Evolutionary conservation across 2,888 invertebrate genomes (phyloP).

Genomic region (Epirrita christyi): DNA sequence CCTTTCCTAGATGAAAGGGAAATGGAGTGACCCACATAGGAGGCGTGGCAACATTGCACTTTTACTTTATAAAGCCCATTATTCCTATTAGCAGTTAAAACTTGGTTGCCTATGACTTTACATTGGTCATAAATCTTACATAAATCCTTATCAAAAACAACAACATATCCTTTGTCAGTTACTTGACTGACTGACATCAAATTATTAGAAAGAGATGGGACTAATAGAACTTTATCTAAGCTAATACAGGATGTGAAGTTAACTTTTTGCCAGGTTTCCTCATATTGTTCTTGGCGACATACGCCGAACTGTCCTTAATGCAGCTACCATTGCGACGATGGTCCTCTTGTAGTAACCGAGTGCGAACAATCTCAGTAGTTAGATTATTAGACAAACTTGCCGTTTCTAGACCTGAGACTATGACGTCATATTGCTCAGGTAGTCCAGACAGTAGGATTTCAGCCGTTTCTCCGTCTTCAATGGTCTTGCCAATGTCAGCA

Average conservation of each 20-base stretch:
- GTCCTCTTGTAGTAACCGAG: neutral
- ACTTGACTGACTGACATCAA: neutral
- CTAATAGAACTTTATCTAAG: neutral
- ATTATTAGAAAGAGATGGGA: neutral
- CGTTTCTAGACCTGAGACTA: constrained; percentile 1
- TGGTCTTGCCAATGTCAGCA: constrained; percentile 4
- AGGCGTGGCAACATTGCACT: neutral
- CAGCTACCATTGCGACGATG: neutral
- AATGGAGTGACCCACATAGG: too few species aligned
- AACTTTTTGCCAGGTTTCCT: neutral
- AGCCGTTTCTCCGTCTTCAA: constrained; percentile 12
- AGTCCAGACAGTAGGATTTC: constrained; percentile 14
- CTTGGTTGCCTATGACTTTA: neutral
- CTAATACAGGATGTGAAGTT: too few species aligned
- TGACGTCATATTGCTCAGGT: constrained; percentile 8
- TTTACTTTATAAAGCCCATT: neutral
- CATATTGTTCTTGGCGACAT: neutral
- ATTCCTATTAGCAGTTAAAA: neutral
- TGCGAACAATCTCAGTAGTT: neutral
- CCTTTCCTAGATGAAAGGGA: too few species aligned
- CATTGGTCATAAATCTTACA: neutral
- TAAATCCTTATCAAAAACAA: neutral
- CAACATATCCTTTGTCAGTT: neutral
- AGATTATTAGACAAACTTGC: neutral
- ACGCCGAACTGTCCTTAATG: too few species aligned